Evolutionary conservation across 2,797 vertebrate species (phyloP), one percentile per base, ranked within the genome.

Genomic region (Melanotaenia nigrans): DNA sequence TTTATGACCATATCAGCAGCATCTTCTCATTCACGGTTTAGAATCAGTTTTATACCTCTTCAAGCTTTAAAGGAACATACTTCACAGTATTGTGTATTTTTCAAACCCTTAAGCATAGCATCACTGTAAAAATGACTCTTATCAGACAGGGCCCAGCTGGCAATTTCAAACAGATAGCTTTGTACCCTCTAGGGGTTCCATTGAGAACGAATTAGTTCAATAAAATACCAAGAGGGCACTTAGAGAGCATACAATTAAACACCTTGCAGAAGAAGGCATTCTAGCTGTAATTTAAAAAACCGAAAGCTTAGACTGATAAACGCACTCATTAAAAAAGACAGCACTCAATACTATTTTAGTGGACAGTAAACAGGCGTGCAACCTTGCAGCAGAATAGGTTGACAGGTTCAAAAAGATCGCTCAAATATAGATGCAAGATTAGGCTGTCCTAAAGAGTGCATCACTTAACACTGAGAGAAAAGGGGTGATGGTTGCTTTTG

Each of bases 131-230:
- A 90, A 86, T 61, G 28, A 75, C 68, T 87, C 79, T 85, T 88
- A 91, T 87, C 82, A 65, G 78, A 89, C 81, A 67, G 55, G 56
- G 75, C 88, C 91, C 86, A 90, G 85, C 89, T 91, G 90, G 84
- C 86, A 84, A 69, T 83, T 88, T 87, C 84, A 88, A 85, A 90
- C 73, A 90, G 88, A 91, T 89, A 82, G 71, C 77, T 75, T 79
- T 74, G 78, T 81, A 79, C 77, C 83, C 85, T 81, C 70, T 62
- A 73, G 85, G 85, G 81, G 84, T 88, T 89, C 77, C 68, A 80
- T 88, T 85, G 74, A 78, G 69, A 84, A 89, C 83, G 87, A 90
- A 92, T 91, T 73, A 83, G 82, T 80, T 85, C 81, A 73, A 87
- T 90, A 85, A 85, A 91, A 89, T 80, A 83, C 65, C 74, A 85